These are phyloP conservation scores for Fistularia tabacaria DNA, from an alignment of 2,797 vertebrate genomes.

Conservation along the genomic window DNA sequence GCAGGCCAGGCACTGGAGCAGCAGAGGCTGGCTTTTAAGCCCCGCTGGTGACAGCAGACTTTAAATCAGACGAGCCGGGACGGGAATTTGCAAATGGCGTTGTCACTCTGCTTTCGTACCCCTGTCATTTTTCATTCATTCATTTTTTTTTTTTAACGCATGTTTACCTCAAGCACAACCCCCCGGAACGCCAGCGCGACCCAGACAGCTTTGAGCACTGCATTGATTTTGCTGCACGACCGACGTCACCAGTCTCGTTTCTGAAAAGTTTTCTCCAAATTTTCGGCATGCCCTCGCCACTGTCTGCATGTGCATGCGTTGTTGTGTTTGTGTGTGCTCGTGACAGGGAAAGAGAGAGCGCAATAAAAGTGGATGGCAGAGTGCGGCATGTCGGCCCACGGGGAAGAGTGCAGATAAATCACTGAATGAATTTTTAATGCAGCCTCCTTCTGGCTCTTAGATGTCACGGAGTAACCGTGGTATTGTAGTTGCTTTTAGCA, in stretches of 20 bases:
- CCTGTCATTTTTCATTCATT: not conserved
- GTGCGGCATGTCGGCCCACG: slow-evolving; percentile 40
- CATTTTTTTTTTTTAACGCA: slow-evolving; percentile 9
- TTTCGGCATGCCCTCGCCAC: no score
- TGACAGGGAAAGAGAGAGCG: slow-evolving; percentile 22
- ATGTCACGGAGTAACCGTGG: slow-evolving; percentile 13
- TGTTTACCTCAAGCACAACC: not conserved
- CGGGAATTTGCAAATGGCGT: no score
- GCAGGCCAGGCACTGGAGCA: slow-evolving; percentile 22
- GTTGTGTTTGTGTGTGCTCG: slow-evolving; percentile 6
- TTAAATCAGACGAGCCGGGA: not conserved
- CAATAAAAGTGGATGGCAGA: slow-evolving; percentile 51
- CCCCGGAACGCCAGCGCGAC: no score
- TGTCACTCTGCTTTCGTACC: no score
- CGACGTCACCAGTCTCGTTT: no score
- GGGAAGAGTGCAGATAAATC: slow-evolving; percentile 67
- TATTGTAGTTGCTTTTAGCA: slow-evolving; percentile 10
- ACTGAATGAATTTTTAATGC: slow-evolving; percentile 72
- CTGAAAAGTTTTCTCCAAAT: no score
- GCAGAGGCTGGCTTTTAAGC: slow-evolving; percentile 1
- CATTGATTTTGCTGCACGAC: no score
- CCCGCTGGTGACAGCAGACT: slow-evolving; percentile 22
- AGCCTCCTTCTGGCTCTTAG: slow-evolving; percentile 53
- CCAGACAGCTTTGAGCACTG: no score
- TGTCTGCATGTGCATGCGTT: no score